A percentile compares a stretch with the other conserved stretches of the same genome.
phyloP scores from a whole-genome alignment of 2,113 vertebrate species.

The Saguinus midas region DNA sequence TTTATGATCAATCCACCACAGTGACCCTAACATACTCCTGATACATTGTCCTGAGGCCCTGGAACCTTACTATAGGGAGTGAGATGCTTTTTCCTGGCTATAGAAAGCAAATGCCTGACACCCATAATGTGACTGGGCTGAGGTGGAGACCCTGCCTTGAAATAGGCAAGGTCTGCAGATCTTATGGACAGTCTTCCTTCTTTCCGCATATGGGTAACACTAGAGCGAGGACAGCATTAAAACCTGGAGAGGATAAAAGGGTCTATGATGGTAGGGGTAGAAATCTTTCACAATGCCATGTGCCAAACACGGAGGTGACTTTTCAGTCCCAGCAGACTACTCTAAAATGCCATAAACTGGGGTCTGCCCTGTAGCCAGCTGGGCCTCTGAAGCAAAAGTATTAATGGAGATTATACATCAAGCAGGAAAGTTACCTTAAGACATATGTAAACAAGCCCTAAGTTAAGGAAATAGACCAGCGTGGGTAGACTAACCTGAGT shows the following conservation, averaged over 20 bases:
- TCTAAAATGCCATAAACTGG: neutral
- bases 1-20: neutral
- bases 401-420: neutral
- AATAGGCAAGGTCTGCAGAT: conserved; percentile 70
- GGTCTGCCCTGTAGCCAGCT: conserved; percentile 19
- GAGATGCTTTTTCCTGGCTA: conserved; percentile 51
- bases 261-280: conserved; percentile 71
- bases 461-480: neutral
- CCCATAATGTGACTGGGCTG: neutral
- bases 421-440: neutral
- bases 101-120: conserved; percentile 48
- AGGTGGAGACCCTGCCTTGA: conserved; percentile 70
- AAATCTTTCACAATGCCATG: conserved; percentile 55
- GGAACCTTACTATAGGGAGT: neutral
- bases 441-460: too few relatives aligned
- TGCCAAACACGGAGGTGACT: conserved; percentile 68
- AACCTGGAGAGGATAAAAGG: conserved; percentile 57
- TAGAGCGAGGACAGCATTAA: conserved; percentile 77
- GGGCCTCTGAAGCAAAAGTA: conserved; percentile 36
- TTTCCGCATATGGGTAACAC: conserved; percentile 72
- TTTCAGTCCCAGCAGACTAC: conserved; percentile 58
- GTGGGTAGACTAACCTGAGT: too few relatives aligned
- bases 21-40: neutral
- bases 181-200: conserved; percentile 32
- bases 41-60: neutral